A percentile compares a stretch with the other conserved stretches of the same genome.
Conservation (phyloP, 1,140 invertebrate species). For the Platyura marginata region DNA sequence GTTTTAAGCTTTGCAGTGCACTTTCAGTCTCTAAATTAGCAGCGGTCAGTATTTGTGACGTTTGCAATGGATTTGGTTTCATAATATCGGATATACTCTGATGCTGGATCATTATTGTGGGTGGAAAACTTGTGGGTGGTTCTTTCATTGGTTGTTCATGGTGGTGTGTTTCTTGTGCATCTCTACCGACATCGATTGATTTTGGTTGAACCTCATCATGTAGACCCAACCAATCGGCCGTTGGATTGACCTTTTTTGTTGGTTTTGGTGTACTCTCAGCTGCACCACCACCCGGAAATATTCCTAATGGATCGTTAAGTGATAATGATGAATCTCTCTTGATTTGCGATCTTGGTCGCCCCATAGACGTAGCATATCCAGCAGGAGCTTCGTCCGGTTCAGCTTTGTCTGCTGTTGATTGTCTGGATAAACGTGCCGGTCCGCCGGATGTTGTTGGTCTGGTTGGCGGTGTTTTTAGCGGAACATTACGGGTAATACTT, state of each 20-base stretch:
- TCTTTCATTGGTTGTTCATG: not conserved
- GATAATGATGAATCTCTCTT: constrained; percentile 16
- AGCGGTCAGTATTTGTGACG: not conserved
- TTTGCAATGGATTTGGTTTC: constrained; percentile 7
- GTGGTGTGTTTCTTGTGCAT: constrained; percentile 4
- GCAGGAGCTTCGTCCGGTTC: constrained; percentile 13
- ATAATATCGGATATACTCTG: constrained; percentile 9
- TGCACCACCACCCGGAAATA: not conserved
- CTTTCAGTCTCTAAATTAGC: constrained; percentile 23
- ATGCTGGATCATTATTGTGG: not conserved
- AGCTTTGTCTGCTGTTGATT: constrained; percentile 13
- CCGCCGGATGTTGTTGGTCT: constrained; percentile 4
- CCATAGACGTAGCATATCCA: constrained; percentile 4
- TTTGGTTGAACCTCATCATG: constrained; percentile 7
- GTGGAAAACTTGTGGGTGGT: not conserved
- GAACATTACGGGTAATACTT: not conserved
- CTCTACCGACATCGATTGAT: too few species aligned
- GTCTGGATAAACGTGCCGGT: constrained; percentile 14
- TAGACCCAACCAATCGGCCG: constrained; percentile 20
- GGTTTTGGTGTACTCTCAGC: not conserved
- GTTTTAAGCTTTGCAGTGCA: constrained; percentile 23
- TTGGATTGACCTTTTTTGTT: constrained; percentile 11
- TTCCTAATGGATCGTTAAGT: constrained; percentile 14
- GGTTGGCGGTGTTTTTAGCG: constrained; percentile 9
- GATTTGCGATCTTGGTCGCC: constrained; percentile 15